Evolutionary conservation across 2,113 vertebrate genomes (phyloP).

Genomic region (Prionailurus viverrinus): DNA sequence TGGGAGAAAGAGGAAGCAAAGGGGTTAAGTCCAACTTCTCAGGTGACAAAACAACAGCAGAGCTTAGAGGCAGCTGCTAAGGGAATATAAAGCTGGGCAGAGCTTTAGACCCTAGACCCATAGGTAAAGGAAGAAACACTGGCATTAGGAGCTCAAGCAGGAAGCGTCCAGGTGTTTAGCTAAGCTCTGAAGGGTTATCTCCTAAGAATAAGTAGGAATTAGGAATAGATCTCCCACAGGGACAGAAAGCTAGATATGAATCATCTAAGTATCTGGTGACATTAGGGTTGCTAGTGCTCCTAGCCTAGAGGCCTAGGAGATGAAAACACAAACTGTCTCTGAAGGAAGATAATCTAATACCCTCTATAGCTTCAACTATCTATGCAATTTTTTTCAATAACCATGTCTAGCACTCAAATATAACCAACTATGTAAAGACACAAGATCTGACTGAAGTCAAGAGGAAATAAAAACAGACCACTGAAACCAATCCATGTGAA

Average conservation of each 20-base stretch:
- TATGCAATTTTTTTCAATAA: neutral
- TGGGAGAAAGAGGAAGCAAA: neutral
- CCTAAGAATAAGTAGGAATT: neutral
- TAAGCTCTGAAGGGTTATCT: neutral
- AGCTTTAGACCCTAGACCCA: neutral
- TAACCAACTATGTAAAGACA: neutral
- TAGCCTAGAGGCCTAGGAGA: neutral
- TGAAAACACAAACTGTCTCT: neutral
- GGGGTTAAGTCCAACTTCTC: neutral
- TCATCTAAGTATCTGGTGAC: neutral
- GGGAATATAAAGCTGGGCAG: neutral
- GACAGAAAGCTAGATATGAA: neutral
- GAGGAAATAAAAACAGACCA: neutral
- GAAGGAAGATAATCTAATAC: neutral
- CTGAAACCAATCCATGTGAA: neutral
- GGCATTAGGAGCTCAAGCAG: neutral
- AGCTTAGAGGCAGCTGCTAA: neutral
- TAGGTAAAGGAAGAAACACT: neutral
- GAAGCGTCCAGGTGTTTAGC: neutral
- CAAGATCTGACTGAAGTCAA: neutral
- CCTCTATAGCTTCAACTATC: neutral
- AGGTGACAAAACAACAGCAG: neutral
- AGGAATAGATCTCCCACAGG: neutral
- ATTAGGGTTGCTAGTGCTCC: neutral
- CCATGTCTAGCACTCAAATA: neutral